Evolutionary conservation across 1,140 invertebrate genomes (phyloP).

Genomic region (Sinonovacula constricta): DNA sequence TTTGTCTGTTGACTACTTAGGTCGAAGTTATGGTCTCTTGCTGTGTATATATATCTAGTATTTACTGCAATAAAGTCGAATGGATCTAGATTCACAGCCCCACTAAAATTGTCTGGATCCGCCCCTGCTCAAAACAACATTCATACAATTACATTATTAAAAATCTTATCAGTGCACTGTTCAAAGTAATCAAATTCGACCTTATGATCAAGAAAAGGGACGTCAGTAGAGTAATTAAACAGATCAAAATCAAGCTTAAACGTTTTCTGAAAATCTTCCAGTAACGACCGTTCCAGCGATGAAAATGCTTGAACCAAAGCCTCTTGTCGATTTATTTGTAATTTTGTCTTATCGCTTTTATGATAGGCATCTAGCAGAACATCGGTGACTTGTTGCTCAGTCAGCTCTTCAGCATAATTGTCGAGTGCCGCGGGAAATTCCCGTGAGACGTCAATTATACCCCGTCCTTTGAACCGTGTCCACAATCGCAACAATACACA

Average conservation of each 20-base stretch:
- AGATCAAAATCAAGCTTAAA: conserved; percentile 25
- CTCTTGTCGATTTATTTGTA: conserved; percentile 16
- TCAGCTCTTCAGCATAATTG: not conserved
- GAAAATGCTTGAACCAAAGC: conserved; percentile 7
- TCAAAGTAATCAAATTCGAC: not conserved
- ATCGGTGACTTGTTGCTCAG: not conserved
- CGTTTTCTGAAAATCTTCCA: not conserved
- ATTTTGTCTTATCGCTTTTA: not conserved
- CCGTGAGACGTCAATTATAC: conserved; percentile 1
- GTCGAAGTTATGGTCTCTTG: too few relatives aligned
- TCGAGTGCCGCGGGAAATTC: conserved; percentile 2
- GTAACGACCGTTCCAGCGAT: not conserved
- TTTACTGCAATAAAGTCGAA: too few relatives aligned
- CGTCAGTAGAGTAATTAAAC: conserved; percentile 14
- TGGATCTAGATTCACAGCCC: too few relatives aligned
- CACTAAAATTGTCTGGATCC: too few relatives aligned
- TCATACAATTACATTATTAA: too few relatives aligned
- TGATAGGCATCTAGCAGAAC: not conserved
- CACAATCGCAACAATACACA: conserved; percentile 29
- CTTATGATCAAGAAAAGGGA: not conserved
- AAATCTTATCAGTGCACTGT: too few relatives aligned
- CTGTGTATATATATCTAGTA: too few relatives aligned
- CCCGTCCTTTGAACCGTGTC: conserved; percentile 29
- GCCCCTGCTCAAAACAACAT: too few relatives aligned
- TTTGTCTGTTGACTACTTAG: too few relatives aligned